Evolutionary conservation across 2,888 invertebrate species (phyloP), one percentile per base, ranked within the genome.

Genomic region (Lagria hirta): DNA sequence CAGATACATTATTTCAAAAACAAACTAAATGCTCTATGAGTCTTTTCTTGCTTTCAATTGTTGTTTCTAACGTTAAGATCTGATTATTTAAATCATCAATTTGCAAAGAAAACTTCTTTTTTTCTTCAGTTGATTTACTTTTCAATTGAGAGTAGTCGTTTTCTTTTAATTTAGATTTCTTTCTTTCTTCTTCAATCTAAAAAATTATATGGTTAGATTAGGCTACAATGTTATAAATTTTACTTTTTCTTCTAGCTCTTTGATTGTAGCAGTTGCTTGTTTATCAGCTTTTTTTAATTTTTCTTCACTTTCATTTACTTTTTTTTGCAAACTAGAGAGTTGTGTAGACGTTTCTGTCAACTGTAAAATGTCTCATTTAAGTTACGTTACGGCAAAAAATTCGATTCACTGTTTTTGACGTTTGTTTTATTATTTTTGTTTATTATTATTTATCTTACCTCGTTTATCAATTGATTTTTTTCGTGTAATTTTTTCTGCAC

Each of bases 231-330:
- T n/a, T 38, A 10, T 35, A 41, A 34, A 23, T 15, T 32, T 18
- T 24, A 82, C 82, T 73, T 80, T 79, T 66, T 76, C 76, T 66
- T 82, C 81, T 57, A 82, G 71, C 65, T 79, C 78, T 32, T 75
- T 58, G 5, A 80, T 74, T 55, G 76, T 75, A 37, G 81, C 79
- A 65, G 78, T 82, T 48, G 77, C 75, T n/a, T 71, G 67, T 62
- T 77, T 81, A 59, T 81, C 82, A 49, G 72, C 70, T 59, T 79
- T 77, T 59, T 76, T 81, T 30, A 71, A 72, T 67, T 80, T 84
- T n/a, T 82, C 83, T 52, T 86, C 85, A 11, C 76, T 68, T 54
- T 83, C 83, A 61, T 80, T 82, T 1, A 83, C 57, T 69, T 84
- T 83, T 57, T 79, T 80, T 65, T 86, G 84, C 56, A 83, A 64